Base-by-base conservation (phyloP, 2,113 vertebrate genomes). In the Ictalurus furcatus region DNA sequence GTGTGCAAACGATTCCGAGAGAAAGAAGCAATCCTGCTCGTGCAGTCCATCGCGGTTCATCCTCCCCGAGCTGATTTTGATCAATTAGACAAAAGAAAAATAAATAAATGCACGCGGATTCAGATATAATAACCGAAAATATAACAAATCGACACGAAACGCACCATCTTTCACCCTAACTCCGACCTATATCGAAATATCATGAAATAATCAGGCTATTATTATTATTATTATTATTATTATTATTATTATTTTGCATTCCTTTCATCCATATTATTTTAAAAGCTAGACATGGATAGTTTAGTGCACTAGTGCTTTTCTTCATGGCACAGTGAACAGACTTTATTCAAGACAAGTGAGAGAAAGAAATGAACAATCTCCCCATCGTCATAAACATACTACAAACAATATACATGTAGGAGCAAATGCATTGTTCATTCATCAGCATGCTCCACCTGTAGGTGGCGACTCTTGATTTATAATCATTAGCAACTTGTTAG, bases 381-480 rank as follows among this genome's bases (percentile, higher is more conserved):
- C 23, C 21, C 4, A 1, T 25, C 21, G 19, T 6, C n/a, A 14
- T 3, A 34, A 2, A 34, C 4, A 83, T 7, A 40, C 78, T 9
- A 48, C 23, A 58, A 11, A 58, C 1, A 59, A 13, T 23, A 83
- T 5, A 48, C 69, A 25, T 48, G 30, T 30, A 23, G 25, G n/a
- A 52, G 74, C 40, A 88, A 88, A 63, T 9, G 37, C 25, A 37
- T 28, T 56, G 63, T 59, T 19, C 34, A 79, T 17, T 88, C 12
- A 25, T 73, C 61, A 5, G 14, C 17, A 56, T 16, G 7, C 0
- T 85, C 25, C 79, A 87, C 88, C 91, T 76, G 87, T 65, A 92
- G 90, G 90, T 87, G 92, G 91, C 90, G 90, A 86, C 85, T 92
- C 79, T 83, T 13, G 48, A 61, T 87, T 90, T 83, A 82, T 65